Base-by-base conservation (phyloP, 2,888 invertebrate species). In the Catocala nupta region DNA sequence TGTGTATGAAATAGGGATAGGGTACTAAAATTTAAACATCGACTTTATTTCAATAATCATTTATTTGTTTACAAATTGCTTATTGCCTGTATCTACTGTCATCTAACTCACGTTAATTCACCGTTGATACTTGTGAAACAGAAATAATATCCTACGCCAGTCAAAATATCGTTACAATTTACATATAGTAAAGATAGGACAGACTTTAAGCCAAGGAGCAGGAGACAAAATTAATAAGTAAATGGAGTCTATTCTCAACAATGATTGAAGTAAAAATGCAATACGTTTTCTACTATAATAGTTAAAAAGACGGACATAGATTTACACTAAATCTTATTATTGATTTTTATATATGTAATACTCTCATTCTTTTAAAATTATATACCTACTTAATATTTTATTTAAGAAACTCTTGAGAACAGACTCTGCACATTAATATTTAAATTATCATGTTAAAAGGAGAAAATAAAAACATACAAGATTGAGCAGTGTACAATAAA, bases 401-500 rank as follows among this genome's bases (percentile, higher is more conserved):
- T 53, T 16, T 39, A 39, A 57, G 36, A 59, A 55, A 67, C 50
- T 60, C 11, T 44, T 54, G 63, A 71, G 69, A 75, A 72, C 56
- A 73, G 70, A 73, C 67, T 64, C 62, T 60, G 63, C 43, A 52
- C 55, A 63, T 50, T 70, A 65, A 62, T 60, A 69, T 64, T 71
- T 65, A 75, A 78, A 77, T 65, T 65, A 77, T 69, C 49, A 68
- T 59, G 57, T 53, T 58, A 77, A 68, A 68, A 76, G 78, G 65
- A 78, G 73, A 70, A 25, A 25, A 25, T n/a, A 73, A 65, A 73
- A 77, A 75, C 59, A 81, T 78, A 81, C 64, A 83, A 81, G 73
- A 84, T 90, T 89, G 89, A 90, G 89, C 90, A 87, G 80, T 81
- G 83, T 82, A 84, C 75, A 85, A 85, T 84, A 87, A 87, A 86